Conservation (phyloP, 1,140 invertebrate species). For the Leptinotarsa lineolata region DNA sequence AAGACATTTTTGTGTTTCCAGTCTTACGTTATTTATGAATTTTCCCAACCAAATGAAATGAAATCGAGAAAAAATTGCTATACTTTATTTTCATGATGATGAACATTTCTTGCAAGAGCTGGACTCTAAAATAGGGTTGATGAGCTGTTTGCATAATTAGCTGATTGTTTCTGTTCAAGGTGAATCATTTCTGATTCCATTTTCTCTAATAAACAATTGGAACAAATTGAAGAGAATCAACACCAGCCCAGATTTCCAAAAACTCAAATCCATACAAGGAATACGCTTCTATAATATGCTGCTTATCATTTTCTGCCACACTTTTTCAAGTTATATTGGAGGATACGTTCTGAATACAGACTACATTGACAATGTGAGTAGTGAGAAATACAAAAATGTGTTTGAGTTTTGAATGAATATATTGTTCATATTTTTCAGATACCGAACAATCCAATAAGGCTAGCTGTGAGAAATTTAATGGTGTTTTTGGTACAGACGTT, state of each 20-base stretch:
- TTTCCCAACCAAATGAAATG: not conserved
- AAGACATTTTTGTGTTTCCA: no score
- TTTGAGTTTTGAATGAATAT: not conserved
- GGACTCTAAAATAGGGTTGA: no score
- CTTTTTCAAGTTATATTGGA: constrained; percentile 27
- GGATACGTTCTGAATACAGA: constrained; percentile 35
- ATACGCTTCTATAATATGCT: constrained; percentile 40
- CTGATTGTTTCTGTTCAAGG: constrained; percentile 15
- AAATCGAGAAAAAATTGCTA: not conserved
- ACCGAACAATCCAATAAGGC: constrained; percentile 20
- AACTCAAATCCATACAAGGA: constrained; percentile 37
- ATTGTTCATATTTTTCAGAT: constrained; percentile 31
- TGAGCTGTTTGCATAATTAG: no score
- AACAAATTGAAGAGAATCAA: constrained; percentile 29
- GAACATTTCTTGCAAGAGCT: no score
- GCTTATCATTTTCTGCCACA: constrained; percentile 34
- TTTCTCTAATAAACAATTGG: constrained; percentile 34
- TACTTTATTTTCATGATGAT: not conserved
- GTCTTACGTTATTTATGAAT: no score
- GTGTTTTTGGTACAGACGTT: constrained; percentile 39
- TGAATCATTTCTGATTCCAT: constrained; percentile 9
- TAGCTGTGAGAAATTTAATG: constrained; percentile 24
- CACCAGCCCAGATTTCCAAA: constrained; percentile 31
- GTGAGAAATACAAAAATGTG: not conserved
- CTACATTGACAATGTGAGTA: constrained; percentile 37